A percentile compares a stretch with the other conserved stretches of the same genome.
Conservation (phyloP, 2,888 invertebrate species). For the Falcaria lacertinaria region DNA sequence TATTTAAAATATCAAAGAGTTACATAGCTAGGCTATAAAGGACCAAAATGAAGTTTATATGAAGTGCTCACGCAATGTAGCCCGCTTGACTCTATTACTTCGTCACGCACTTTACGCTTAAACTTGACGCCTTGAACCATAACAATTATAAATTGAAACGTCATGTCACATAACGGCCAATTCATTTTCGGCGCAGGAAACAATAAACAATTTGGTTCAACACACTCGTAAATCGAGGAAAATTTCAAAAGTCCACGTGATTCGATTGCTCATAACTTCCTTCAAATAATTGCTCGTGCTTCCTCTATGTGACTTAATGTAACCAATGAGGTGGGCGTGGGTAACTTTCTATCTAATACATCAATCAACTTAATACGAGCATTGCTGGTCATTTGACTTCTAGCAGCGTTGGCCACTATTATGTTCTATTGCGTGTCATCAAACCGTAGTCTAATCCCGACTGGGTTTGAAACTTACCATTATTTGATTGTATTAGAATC, state of each 20-base stretch:
- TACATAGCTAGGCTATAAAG: too few relatives aligned
- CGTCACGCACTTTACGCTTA: too few relatives aligned
- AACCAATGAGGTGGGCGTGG: slow-evolving; percentile 7
- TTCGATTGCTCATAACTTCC: slow-evolving; percentile 24
- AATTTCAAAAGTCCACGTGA: slow-evolving; percentile 20
- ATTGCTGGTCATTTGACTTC: too few relatives aligned
- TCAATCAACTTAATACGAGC: background rate
- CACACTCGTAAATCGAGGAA: slow-evolving; percentile 22
- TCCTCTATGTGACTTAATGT: slow-evolving; percentile 18
- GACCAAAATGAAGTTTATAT: too few relatives aligned
- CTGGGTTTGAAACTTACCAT: too few relatives aligned
- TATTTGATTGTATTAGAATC: too few relatives aligned
- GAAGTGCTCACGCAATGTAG: too few relatives aligned
- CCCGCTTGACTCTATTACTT: too few relatives aligned
- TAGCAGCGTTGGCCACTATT: too few relatives aligned
- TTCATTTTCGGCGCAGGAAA: slow-evolving; percentile 18
- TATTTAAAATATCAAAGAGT: too few relatives aligned
- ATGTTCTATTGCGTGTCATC: too few relatives aligned
- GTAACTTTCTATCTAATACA: background rate
- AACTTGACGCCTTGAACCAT: background rate
- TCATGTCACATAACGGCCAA: slow-evolving; percentile 4
- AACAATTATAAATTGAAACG: slow-evolving; percentile 13
- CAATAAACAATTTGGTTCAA: slow-evolving; percentile 27
- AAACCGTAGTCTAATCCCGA: too few relatives aligned
- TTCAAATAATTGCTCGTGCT: slow-evolving; percentile 18